Evolutionary conservation across 92 coral and sea anemone species (phyloP), one percentile per base, ranked within the genome.

Genomic region (Porites rus): DNA sequence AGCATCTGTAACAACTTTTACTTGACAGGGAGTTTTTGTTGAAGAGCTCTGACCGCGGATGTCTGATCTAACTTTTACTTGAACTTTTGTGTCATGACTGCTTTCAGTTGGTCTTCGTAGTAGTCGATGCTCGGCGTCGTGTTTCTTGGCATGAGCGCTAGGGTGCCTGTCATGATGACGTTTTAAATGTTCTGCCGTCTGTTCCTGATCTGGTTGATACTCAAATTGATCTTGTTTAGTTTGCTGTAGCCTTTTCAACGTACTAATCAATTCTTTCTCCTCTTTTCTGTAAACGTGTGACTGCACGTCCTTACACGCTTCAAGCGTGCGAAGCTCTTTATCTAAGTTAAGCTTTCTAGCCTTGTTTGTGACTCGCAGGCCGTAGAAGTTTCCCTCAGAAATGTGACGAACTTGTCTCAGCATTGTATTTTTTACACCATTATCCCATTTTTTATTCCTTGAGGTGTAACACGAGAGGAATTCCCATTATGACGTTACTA

Each of bases 381-480:
- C 98, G 74, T 97, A 95, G 81, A 87, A 92, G 69, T 92, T 86
- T 16, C 99, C 98, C 80, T 97, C 99, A 16, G 99, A 97, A 28
- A 97, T 91, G 69, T 95, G 99, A 8, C 97, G 91, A 69, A 97
- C 87, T 65, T 95, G 93, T 63, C 86, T 93, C 65, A 97, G 89
- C 99, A 97, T 97, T 66, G 53, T 82, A 43, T 66, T 28, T 77
- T 38, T 3, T 74, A 53, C 4, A 16, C 19, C 17, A 2, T 66
- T 53, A 73, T 50, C 87, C 73, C 79, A 83, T 83, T 56, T 58
- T 18, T 7, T 19, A 56, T 67, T 69, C 61, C 69, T 81, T 65
- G 19, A 22, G 66, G 13, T 21, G 20, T 11, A 19, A 53, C 77
- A 31, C 53, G 31, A 51, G 69, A 59, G 18, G 65, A 60, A 50